A percentile compares a stretch with the other conserved stretches of the same genome.
Evolutionary conservation across 2,888 invertebrate genomes (phyloP).

Genomic region (Drosophila formosana): DNA sequence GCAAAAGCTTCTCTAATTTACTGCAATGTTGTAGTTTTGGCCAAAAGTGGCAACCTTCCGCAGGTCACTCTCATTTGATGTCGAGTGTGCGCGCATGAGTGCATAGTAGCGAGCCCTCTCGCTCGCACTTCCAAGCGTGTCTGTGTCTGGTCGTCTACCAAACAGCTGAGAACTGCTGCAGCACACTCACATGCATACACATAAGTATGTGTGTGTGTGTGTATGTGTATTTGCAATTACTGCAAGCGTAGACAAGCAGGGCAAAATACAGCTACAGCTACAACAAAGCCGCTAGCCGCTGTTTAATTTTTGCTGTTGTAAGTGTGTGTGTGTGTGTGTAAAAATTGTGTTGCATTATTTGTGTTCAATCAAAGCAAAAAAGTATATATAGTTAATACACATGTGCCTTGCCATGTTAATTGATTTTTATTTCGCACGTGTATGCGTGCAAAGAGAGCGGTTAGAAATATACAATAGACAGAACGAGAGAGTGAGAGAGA

Average conservation of each 20-base stretch:
- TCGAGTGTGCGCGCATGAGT: slow-evolving; percentile 51
- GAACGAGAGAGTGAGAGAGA: slow-evolving; percentile 25
- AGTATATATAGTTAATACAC: slow-evolving; percentile 46
- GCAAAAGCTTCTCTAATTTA: slow-evolving; percentile 9
- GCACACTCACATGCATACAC: slow-evolving; percentile 8
- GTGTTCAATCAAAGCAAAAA: slow-evolving; percentile 16
- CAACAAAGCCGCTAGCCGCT: slow-evolving; percentile 39
- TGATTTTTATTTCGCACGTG: slow-evolving; percentile 69
- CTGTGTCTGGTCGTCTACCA: slow-evolving; percentile 42
- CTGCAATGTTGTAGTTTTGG: slow-evolving; percentile 28
- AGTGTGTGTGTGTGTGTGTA: slow-evolving; percentile 15
- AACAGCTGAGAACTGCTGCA: slow-evolving; percentile 68
- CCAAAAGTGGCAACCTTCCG: slow-evolving; percentile 58
- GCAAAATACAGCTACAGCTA: slow-evolving; percentile 4
- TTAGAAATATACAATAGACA: slow-evolving; percentile 24
- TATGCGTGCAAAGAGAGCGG: slow-evolving; percentile 53
- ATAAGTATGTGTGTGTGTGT: not conserved
- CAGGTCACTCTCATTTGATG: slow-evolving; percentile 61
- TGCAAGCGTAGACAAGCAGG: slow-evolving; percentile 36
- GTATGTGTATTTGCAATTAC: slow-evolving; percentile 41
- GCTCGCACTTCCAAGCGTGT: slow-evolving; percentile 17
- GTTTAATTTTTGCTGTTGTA: slow-evolving; percentile 31
- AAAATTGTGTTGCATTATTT: slow-evolving; percentile 18
- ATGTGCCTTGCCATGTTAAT: slow-evolving; percentile 67
- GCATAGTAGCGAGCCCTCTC: slow-evolving; percentile 49